Evolutionary conservation across 2,797 vertebrate genomes (phyloP).

Genomic region (Clarias platycephalus): DNA sequence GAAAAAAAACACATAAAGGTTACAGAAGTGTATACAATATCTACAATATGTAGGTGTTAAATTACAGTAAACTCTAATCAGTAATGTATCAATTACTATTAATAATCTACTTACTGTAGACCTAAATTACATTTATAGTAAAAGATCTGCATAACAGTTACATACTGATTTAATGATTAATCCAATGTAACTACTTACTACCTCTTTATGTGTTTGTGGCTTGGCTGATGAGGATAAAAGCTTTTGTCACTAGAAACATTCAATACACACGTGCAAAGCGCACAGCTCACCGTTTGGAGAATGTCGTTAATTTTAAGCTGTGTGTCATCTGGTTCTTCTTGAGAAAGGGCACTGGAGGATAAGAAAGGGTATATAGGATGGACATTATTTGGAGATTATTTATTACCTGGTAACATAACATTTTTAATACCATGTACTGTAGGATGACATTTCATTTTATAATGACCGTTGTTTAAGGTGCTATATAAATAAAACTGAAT

Average conservation of each 20-base stretch:
- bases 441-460: neutral
- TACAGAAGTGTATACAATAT: neutral
- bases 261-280: neutral
- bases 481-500: too few species aligned
- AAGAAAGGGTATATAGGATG: slow-evolving; percentile 1
- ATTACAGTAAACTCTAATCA: neutral
- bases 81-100: neutral
- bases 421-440: neutral
- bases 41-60: neutral
- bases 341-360: slow-evolving; percentile 83
- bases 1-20: neutral
- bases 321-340: slow-evolving; percentile 89
- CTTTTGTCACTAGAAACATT: neutral
- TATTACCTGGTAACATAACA: neutral
- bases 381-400: neutral
- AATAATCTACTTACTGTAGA: too few species aligned
- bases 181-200: neutral
- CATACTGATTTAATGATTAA: neutral
- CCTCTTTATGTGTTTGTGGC: neutral
- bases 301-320: slow-evolving; percentile 90
- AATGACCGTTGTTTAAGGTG: too few species aligned
- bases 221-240: neutral
- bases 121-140: too few species aligned
- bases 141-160: too few species aligned
- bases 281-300: slow-evolving; percentile 80